phyloP scores from a whole-genome alignment of 2,888 invertebrate species.

The Nesidiocoris tenuis region DNA sequence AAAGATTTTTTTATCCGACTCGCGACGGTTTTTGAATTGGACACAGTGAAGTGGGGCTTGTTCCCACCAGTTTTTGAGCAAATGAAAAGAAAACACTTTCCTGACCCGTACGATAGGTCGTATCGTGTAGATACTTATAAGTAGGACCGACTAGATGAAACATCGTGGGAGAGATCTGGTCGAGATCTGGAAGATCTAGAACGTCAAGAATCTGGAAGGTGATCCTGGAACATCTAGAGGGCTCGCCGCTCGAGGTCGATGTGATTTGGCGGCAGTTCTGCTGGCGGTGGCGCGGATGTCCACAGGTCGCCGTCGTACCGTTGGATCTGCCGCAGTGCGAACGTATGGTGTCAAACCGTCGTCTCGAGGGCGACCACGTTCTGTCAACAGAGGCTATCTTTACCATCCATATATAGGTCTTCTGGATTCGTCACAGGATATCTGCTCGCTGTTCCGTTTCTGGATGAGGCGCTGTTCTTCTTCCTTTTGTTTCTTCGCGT shows the following conservation, averaged over 20 bases:
- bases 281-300: slow-evolving; percentile 36
- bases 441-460: slow-evolving; percentile 56
- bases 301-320: slow-evolving; percentile 47
- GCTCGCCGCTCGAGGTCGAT: slow-evolving; percentile 43
- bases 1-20: background rate
- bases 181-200: background rate
- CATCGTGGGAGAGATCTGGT: background rate
- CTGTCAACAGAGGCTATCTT: slow-evolving; percentile 74
- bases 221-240: background rate
- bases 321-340: slow-evolving; percentile 49
- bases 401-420: slow-evolving; percentile 60
- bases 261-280: background rate
- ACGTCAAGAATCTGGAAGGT: background rate
- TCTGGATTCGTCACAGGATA: slow-evolving; percentile 52
- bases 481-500: slow-evolving; percentile 61
- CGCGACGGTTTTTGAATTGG: background rate
- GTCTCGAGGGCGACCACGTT: slow-evolving; percentile 56
- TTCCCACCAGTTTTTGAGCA: slow-evolving; percentile 38
- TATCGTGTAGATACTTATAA: background rate
- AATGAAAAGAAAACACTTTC: slow-evolving; percentile 27
- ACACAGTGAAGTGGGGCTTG: slow-evolving; percentile 15
- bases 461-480: slow-evolving; percentile 59
- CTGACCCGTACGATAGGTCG: background rate
- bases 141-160: background rate
- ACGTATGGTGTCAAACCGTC: slow-evolving; percentile 51